Evolutionary conservation across 2,797 vertebrate species (phyloP).

Genomic region (Sebastes miniatus): DNA sequence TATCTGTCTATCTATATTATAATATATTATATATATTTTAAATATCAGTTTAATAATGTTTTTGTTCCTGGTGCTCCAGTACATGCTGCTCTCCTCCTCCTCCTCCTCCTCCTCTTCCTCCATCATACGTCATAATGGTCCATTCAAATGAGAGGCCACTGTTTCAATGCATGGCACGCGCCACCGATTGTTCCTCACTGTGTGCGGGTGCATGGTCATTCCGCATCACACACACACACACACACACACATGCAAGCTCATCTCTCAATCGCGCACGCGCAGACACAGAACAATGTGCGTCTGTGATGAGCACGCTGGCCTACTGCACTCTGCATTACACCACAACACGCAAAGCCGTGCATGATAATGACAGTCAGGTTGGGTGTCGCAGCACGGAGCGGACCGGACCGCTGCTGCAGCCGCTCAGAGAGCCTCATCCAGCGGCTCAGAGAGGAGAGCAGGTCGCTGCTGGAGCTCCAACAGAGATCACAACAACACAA

Average conservation of each 20-base stretch:
- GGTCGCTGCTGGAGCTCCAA: not conserved
- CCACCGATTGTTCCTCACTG: constrained; percentile 50
- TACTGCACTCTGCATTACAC: constrained; percentile 10
- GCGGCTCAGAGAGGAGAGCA: too few species aligned
- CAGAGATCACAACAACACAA: not conserved
- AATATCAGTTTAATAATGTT: not conserved
- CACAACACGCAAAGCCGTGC: not conserved
- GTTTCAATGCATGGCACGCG: constrained; percentile 58
- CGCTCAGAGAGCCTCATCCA: too few species aligned
- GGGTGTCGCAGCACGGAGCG: constrained; percentile 15
- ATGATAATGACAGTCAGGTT: not conserved
- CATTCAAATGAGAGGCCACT: constrained; percentile 19
- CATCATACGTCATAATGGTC: not conserved
- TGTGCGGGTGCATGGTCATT: constrained; percentile 62
- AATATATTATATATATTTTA: too few species aligned
- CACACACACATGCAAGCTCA: not conserved
- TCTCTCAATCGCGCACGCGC: not conserved
- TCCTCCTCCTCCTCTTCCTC: not conserved
- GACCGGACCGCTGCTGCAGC: too few species aligned
- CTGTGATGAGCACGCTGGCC: constrained; percentile 27
- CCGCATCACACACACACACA: constrained; percentile 26
- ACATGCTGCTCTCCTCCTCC: not conserved
- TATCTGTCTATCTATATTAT: too few species aligned
- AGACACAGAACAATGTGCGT: constrained; percentile 44
- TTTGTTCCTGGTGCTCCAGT: not conserved